These are phyloP conservation scores for Pelosia muscerda DNA, from an alignment of 2,888 invertebrate genomes.

Conservation along the genomic window DNA sequence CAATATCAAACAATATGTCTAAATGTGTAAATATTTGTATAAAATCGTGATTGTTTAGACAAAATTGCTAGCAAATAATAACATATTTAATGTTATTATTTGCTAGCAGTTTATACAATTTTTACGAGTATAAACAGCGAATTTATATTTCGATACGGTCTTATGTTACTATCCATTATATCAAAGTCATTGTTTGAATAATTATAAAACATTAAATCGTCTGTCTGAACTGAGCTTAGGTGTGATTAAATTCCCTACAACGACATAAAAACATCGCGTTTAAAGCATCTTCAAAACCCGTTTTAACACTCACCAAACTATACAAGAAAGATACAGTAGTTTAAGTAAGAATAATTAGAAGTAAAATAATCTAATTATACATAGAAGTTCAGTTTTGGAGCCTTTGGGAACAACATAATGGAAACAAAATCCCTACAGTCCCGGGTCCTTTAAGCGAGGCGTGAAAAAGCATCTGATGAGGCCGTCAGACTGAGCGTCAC, in stretches of 20 bases:
- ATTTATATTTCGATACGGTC: neutral
- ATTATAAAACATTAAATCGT: neutral
- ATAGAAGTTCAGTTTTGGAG: too few relatives aligned
- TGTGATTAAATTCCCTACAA: constrained; percentile 5
- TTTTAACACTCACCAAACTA: neutral
- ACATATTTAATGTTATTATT: too few relatives aligned
- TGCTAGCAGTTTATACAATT: too few relatives aligned
- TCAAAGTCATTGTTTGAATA: neutral
- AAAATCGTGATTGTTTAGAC: constrained; percentile 12
- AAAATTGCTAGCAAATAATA: constrained; percentile 8
- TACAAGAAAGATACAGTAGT: constrained; percentile 12
- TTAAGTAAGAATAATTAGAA: neutral
- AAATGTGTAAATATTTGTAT: constrained; percentile 20
- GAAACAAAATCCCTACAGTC: too few relatives aligned
- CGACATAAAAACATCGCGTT: constrained; percentile 16
- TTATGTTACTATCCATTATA: neutral
- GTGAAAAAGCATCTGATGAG: too few relatives aligned
- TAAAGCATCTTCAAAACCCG: constrained; percentile 19
- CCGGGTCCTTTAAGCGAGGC: too few relatives aligned
- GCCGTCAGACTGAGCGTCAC: too few relatives aligned
- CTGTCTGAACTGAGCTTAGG: neutral
- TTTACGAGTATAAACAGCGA: neutral
- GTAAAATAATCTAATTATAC: too few relatives aligned
- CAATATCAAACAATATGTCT: constrained; percentile 11
- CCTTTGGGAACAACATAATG: too few relatives aligned